These are phyloP conservation scores for Sporophila hypoxantha DNA, from an alignment of 2,113 vertebrate genomes.

Conservation along the genomic window DNA sequence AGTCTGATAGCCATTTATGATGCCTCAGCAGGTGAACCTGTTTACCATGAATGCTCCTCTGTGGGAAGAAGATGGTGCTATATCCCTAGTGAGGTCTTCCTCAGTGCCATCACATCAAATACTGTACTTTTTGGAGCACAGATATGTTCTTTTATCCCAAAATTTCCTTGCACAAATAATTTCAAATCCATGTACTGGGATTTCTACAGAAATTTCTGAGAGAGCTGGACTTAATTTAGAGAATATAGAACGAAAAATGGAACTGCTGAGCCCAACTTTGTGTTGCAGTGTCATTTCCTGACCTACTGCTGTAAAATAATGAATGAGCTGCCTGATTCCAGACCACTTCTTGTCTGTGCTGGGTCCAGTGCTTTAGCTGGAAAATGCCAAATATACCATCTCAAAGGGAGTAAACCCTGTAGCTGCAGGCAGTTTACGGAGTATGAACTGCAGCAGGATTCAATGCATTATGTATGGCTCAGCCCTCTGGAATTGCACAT, in stretches of 20 bases:
- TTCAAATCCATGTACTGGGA: neutral
- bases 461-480: neutral
- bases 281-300: neutral
- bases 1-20: neutral
- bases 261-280: neutral
- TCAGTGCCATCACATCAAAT: neutral
- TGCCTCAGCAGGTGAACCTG: neutral
- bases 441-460: neutral
- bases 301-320: neutral
- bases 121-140: neutral
- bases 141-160: neutral
- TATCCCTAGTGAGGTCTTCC: neutral
- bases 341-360: neutral
- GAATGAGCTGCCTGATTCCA: neutral
- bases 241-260: neutral
- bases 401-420: neutral
- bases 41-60: neutral
- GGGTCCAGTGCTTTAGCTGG: neutral
- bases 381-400: neutral
- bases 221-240: neutral
- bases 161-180: neutral
- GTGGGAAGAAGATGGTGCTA: neutral
- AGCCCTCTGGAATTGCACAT: conserved; percentile 3
- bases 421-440: neutral
- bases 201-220: neutral